Evolutionary conservation across 2,113 vertebrate genomes (phyloP), one percentile per base, ranked within the genome.

Genomic region (Hippocampus abdominalis): DNA sequence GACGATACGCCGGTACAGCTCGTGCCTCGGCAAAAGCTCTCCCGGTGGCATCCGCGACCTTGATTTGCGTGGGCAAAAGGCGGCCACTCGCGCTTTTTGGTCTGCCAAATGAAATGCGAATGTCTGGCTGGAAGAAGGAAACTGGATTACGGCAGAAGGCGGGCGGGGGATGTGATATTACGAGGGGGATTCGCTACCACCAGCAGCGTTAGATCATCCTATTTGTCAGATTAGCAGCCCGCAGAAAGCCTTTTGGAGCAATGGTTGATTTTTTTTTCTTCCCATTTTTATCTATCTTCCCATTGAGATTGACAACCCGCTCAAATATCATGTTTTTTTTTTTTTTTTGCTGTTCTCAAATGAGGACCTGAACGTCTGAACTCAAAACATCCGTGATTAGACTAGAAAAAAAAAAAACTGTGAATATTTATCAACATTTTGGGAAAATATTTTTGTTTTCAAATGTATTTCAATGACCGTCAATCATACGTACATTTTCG

Each of bases 201-300:
- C 70, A 71, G 9, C 77, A 72, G 27, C 66, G 61, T 62, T 76
- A 81, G 86, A 86, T 90, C 83, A 89, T 84, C 76, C 56, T 53
- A 71, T 81, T 75, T 81, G 60, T 73, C 75, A 66, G 81, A 84
- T 80, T 73, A 81, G 54, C 66, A 42, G 40, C 59, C 21, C 40
- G 66, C 29, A 79, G 59, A 73, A 56, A 75, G 13, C 20, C 27
- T 3, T 21, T 40, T 39, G 32, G 60, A 62, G 20, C 18, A 1
- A 32, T 62, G 60, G n/a, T 39, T 21, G 21, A 20, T 62, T 61
- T 61, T 62, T 12, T 39, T 9, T 39, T 11, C 7, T 39, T 18
- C n/a, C n/a, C n/a, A n/a, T 32, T 21, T 32, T 39, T 36, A 20
- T 39, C 29, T 11, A 29, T 21, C 32, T 40, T 18, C 21, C 32